Base-by-base conservation (phyloP, 2,888 invertebrate species). In the Uropetala carovei region DNA sequence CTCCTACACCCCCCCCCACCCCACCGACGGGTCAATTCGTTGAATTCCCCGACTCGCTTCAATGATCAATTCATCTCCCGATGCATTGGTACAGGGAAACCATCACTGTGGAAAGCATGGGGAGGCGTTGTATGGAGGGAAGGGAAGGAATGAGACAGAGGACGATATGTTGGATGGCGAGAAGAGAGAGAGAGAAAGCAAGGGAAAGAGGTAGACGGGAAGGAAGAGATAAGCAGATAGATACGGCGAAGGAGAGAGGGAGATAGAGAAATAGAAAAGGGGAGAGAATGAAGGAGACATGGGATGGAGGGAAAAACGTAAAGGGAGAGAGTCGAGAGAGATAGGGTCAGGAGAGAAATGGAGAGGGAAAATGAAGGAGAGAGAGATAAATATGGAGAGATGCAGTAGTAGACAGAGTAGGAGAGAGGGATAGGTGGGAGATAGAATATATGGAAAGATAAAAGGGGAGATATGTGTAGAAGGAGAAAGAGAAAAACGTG, bases 31-130 rank as follows among this genome's bases (percentile, higher is more conserved):
- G 86, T 86, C 86, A 86, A 86, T 86, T 86, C 86, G 86, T 86
- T 86, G 60, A 30, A 60, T 86, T 86, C 86, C 86, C 86, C 86
- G 86, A 64, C 86, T 86, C 86, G 86, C 86, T 60, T 86, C 86
- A 86, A 86, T 86, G 86, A 86, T 86, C 89, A 89, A 89, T 89
- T 89, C 89, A 89, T 89, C 60, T 89, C 64, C 89, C 89, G 89
- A 43, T 68, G 86, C 86, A 59, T 22, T 86, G 86, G 86, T 86
- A 59, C 59, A 86, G 86, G 64, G 89, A 64, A 89, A 89, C 64
- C 60, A 89, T 64, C 30, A 60, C 89, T 60, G 43, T 89, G 89
- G 89, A 89, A 89, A 43, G 89, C 68, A 64, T 22, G 64, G 86
- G 59, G 59, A 10, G 11, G n/a, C 30, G 18, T 18, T 27, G 56